Evolutionary conservation across 1,140 invertebrate species (phyloP), one percentile per base, ranked within the genome.

Genomic region (Zaprionus tsacasi): DNA sequence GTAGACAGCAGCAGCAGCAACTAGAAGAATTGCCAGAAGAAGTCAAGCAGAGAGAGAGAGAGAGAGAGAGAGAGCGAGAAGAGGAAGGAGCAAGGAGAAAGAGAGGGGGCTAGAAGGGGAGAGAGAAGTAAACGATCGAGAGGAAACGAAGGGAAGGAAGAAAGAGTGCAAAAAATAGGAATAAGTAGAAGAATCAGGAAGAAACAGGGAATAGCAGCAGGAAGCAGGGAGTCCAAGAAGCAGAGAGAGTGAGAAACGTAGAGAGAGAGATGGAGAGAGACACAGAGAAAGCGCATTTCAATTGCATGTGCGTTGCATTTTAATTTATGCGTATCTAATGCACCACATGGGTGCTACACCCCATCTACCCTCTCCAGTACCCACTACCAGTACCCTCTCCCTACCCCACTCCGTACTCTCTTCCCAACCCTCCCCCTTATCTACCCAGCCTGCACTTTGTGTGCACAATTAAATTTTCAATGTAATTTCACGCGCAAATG

Each of bases 391-490:
- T 21, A 21, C 27, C 6, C 27, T 30, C 27, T 30, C 27, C 6
- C 27, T 30, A 30, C 27, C 3, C 27, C 27, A 30, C 1, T 6
- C 27, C 27, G 0, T 6, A 30, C 27, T 3, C 27, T 30, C 6
- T 30, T 30, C 27, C 27, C 27, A 30, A 30, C 27, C 27, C 27
- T 3, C 27, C 6, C 3, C 27, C 27, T 5, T 21, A 21, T 21
- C 21, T 21, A 21, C 27, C 27, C 27, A 2, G 38, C 3, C 76
- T 78, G 68, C 78, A 73, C 76, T 77, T 82, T 78, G 70, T 80
- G 78, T 81, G 82, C 82, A 70, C 82, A 78, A 87, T 87, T 87
- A 87, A 87, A 87, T 87, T 87, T 87, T 82, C 76, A 87, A 87
- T 87, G 82, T 87, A 87, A 87, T 87, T 87, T 87, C 79, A 87